Percentiles rank a stretch among this genome's conserved stretches.
phyloP scores from a whole-genome alignment of 2,113 vertebrate species.

The Tonatia bakeri region DNA sequence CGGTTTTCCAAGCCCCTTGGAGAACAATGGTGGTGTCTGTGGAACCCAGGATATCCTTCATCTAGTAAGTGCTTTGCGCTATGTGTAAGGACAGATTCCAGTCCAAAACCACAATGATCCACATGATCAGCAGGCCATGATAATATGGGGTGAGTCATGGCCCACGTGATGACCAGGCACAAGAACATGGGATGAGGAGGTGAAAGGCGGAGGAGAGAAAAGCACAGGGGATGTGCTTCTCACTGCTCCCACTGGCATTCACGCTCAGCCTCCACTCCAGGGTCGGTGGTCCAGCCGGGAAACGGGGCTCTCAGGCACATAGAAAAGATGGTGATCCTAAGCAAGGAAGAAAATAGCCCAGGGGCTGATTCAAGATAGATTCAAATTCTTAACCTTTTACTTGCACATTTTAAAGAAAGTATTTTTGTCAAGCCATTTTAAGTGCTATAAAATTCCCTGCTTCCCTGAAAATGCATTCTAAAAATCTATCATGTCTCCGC shows the following conservation, averaged over 20 bases:
- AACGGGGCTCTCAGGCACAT: background rate
- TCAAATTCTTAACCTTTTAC: slow-evolving; percentile 67
- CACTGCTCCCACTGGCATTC: background rate
- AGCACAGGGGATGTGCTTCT: background rate
- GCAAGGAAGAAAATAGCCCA: slow-evolving; percentile 45
- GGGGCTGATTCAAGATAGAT: slow-evolving; percentile 56
- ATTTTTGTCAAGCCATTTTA: slow-evolving; percentile 62
- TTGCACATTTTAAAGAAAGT: slow-evolving; percentile 52
- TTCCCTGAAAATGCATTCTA: slow-evolving; percentile 1
- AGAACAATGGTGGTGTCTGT: background rate
- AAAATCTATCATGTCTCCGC: slow-evolving; percentile 7
- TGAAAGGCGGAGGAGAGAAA: background rate
- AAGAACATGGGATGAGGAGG: background rate
- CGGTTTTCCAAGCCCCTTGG: background rate
- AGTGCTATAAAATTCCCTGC: slow-evolving; percentile 9
- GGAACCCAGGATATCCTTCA: background rate
- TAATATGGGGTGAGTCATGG: background rate
- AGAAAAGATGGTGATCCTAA: slow-evolving; percentile 13
- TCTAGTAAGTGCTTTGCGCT: background rate
- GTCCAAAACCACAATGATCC: background rate
- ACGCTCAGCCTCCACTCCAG: background rate
- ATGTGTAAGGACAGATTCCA: background rate
- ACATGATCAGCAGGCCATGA: background rate
- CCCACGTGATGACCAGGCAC: background rate
- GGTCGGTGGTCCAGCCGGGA: slow-evolving; percentile 31